Evolutionary conservation across 2,113 vertebrate genomes (phyloP).

Genomic region (Elaphurus davidianus): DNA sequence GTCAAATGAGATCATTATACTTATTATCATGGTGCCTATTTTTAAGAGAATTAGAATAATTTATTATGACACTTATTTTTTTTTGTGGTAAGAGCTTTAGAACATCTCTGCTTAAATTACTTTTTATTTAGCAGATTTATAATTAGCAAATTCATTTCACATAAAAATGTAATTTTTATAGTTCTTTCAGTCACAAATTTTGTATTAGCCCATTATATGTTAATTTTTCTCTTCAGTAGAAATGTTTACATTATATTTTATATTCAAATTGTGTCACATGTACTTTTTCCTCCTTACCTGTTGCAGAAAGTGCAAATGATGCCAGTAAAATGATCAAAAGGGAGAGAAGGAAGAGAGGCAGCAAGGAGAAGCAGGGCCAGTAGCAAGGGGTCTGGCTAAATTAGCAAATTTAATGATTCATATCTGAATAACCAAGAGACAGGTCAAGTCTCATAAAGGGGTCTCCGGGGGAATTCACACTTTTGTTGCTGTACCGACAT

Average conservation of each 20-base stretch:
- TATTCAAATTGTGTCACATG: background rate
- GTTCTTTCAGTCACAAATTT: background rate
- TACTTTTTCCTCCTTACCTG: background rate
- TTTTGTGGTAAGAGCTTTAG: background rate
- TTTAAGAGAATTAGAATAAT: background rate
- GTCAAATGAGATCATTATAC: background rate
- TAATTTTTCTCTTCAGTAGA: background rate
- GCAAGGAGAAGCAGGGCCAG: background rate
- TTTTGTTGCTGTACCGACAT: background rate
- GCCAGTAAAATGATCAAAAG: background rate
- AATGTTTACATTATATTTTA: background rate
- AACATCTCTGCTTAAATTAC: background rate
- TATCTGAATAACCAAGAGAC: background rate
- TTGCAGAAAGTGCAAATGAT: background rate
- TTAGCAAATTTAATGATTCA: background rate
- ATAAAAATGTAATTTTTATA: background rate
- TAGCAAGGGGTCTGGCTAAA: background rate
- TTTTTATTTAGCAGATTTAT: background rate
- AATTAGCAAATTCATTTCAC: slow-evolving; percentile 8
- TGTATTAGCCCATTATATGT: background rate
- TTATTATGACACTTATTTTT: background rate
- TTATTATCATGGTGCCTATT: background rate
- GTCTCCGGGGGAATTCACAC: background rate
- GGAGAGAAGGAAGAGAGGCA: background rate
- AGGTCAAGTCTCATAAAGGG: background rate